Evolutionary conservation across 2,797 vertebrate species (phyloP).

Genomic region (Carduelis carduelis): DNA sequence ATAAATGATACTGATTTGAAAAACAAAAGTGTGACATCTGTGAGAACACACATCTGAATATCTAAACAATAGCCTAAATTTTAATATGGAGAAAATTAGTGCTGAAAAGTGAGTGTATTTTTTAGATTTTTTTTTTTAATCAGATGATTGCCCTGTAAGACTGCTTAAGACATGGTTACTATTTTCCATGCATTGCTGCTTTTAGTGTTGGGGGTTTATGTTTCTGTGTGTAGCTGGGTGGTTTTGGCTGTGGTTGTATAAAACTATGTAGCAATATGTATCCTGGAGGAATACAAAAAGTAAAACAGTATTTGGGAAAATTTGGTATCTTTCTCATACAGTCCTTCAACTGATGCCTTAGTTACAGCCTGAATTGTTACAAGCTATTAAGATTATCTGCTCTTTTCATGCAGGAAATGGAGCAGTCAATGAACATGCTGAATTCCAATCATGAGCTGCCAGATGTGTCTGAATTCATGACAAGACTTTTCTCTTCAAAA

Average conservation of each 20-base stretch:
- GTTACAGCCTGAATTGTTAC: not conserved
- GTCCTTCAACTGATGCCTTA: not conserved
- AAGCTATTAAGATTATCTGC: not conserved
- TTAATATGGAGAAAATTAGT: not conserved
- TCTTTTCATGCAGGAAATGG: slow-evolving; percentile 89
- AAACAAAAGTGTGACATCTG: not conserved
- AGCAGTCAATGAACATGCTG: slow-evolving; percentile 99
- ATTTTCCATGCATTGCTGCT: not conserved
- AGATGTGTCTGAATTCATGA: slow-evolving; percentile 99
- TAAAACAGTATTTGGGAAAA: not conserved
- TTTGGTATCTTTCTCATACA: not conserved
- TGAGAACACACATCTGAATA: not conserved
- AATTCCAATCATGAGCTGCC: slow-evolving; percentile 98
- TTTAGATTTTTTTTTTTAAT: not conserved
- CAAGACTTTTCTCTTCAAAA: slow-evolving; percentile 97
- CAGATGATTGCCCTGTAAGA: not conserved
- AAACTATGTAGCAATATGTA: not conserved
- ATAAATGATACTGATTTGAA: not conserved
- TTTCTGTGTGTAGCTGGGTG: slow-evolving; percentile 1
- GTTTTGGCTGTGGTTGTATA: slow-evolving; percentile 33
- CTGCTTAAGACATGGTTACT: slow-evolving; percentile 55
- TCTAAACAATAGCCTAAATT: not conserved
- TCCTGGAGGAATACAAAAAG: not conserved
- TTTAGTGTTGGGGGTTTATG: not conserved
- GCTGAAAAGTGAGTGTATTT: not conserved